Evolutionary conservation across 2,797 vertebrate genomes (phyloP).

Genomic region (Fratercula arctica): DNA sequence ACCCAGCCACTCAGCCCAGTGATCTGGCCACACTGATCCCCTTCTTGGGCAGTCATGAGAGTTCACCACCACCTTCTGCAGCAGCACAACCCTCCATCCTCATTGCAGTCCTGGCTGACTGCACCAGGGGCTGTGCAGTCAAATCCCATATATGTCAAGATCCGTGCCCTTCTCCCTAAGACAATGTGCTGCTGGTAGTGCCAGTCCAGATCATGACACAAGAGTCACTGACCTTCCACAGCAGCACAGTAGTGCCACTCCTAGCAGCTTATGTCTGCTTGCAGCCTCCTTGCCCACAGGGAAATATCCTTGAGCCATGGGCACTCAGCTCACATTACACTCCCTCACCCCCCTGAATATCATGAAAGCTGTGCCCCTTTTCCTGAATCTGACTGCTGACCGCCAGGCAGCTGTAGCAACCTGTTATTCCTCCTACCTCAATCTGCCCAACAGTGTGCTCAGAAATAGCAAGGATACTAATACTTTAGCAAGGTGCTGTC

Average conservation of each 20-base stretch:
- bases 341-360: background rate
- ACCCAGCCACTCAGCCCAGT: background rate
- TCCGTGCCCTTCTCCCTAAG: background rate
- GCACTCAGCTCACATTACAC: background rate
- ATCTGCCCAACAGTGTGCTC: background rate
- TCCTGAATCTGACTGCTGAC: background rate
- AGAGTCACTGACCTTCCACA: background rate
- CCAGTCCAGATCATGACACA: fast-evolving
- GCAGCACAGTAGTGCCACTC: background rate
- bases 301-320: background rate
- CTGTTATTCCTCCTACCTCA: background rate
- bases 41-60: background rate
- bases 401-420: background rate
- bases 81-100: background rate
- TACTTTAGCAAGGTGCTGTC: background rate
- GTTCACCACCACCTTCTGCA: background rate
- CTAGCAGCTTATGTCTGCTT: background rate
- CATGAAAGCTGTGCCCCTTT: background rate
- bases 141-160: background rate
- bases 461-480: background rate
- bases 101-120: background rate
- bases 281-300: background rate
- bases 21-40: background rate
- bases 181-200: background rate
- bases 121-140: background rate